These are phyloP conservation scores for Aphrocallistes beatrix DNA, from an alignment of 37 sponge, comb jelly and placozoan species.

Conservation along the genomic window DNA sequence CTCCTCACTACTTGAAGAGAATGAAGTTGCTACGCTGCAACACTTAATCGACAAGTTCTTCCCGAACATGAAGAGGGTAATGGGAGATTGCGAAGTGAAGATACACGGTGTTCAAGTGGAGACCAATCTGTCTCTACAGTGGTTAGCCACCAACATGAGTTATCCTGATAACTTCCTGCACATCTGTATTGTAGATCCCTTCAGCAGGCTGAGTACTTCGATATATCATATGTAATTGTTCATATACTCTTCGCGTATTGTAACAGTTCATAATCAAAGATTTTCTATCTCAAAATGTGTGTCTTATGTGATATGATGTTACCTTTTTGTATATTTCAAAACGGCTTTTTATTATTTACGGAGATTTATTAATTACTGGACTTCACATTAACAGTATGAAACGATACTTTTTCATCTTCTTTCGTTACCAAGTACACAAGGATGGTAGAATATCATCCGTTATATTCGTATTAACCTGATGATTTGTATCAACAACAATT, in stretches of 20 bases:
- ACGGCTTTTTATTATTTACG: too few relatives aligned
- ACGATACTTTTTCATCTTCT: too few relatives aligned
- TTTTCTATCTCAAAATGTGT: too few relatives aligned
- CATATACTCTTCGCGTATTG: neutral
- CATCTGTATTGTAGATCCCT: conserved; percentile 47
- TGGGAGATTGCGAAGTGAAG: neutral
- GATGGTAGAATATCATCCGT: too few relatives aligned
- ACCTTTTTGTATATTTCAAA: too few relatives aligned
- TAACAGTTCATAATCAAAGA: neutral
- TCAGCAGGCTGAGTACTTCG: neutral
- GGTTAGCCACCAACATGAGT: conserved; percentile 74
- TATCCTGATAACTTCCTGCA: conserved; percentile 96
- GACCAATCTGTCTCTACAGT: conserved; percentile 64
- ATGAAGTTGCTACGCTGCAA: neutral
- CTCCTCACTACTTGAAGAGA: neutral
- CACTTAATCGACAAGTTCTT: conserved; percentile 23
- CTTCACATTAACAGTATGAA: too few relatives aligned
- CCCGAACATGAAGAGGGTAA: neutral
- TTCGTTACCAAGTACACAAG: too few relatives aligned
- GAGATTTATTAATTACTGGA: too few relatives aligned
- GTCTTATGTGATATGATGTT: too few relatives aligned
- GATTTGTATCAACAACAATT: too few relatives aligned
- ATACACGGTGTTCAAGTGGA: conserved; percentile 81
- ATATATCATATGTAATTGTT: neutral
- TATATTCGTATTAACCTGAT: too few relatives aligned